phyloP scores from a whole-genome alignment of 2,797 vertebrate species.

The Argyrosomus regius region DNA sequence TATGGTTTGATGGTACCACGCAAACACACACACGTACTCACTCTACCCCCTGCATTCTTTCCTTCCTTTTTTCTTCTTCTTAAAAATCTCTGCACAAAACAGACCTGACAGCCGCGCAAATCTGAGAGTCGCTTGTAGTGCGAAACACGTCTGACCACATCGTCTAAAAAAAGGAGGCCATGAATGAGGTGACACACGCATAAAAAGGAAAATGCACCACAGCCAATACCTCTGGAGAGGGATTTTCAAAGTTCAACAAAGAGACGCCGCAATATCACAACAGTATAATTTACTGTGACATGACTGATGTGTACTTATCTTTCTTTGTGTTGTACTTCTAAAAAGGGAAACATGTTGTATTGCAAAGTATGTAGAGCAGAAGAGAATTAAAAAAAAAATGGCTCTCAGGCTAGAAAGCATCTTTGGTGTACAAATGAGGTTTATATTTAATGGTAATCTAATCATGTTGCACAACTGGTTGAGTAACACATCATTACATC shows the following conservation, averaged over 20 bases:
- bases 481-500: not conserved
- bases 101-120: slow-evolving; percentile 44
- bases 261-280: slow-evolving; percentile 26
- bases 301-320: slow-evolving; percentile 42
- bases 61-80: slow-evolving; percentile 22
- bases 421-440: not conserved
- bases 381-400: too few species aligned
- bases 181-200: slow-evolving; percentile 38
- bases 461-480: not conserved
- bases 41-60: not conserved
- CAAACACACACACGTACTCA: not conserved
- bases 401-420: too few species aligned
- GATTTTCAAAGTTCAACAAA: slow-evolving; percentile 49
- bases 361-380: not conserved
- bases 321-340: slow-evolving; percentile 18
- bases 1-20: slow-evolving; percentile 54
- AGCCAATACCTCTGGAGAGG: slow-evolving; percentile 37
- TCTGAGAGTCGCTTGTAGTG: slow-evolving; percentile 34
- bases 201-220: slow-evolving; percentile 30
- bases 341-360: slow-evolving; percentile 1
- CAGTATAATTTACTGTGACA: slow-evolving; percentile 38
- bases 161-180: slow-evolving; percentile 14
- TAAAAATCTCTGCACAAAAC: slow-evolving; percentile 45
- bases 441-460: not conserved
- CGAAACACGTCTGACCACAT: slow-evolving; percentile 40